Conservation (phyloP, 1,140 invertebrate genomes). For the Halictus rubicundus region DNA sequence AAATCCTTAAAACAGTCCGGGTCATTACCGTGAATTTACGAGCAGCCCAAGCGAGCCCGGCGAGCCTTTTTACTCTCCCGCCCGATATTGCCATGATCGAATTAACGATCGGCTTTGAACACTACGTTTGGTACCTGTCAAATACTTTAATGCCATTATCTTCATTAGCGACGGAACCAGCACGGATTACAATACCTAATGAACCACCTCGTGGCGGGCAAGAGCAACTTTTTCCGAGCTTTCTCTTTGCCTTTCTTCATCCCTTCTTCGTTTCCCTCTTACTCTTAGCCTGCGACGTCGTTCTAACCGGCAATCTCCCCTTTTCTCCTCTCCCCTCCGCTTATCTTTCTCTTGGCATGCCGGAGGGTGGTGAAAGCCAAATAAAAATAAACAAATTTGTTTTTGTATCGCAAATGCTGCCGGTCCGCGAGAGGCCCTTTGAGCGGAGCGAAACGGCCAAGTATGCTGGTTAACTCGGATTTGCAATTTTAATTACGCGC, state of each 20-base stretch:
- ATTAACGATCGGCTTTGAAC: constrained; percentile 73
- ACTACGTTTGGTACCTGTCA: constrained; percentile 73
- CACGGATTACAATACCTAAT: constrained; percentile 78
- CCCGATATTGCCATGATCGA: constrained; percentile 58
- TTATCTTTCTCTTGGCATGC: too few species aligned
- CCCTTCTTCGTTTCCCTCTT: constrained; percentile 21
- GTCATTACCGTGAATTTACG: constrained; percentile 58
- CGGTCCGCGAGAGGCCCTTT: constrained; percentile 66
- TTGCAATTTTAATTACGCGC: constrained; percentile 77
- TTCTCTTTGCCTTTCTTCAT: constrained; percentile 40
- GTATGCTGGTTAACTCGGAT: constrained; percentile 75
- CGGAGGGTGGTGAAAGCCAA: constrained; percentile 62
- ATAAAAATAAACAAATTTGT: constrained; percentile 78
- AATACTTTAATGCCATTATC: constrained; percentile 78
- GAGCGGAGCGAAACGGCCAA: constrained; percentile 69
- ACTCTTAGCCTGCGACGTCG: background rate
- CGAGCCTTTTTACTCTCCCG: constrained; percentile 55
- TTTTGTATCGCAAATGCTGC: constrained; percentile 76
- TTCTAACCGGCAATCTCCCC: constrained; percentile 34
- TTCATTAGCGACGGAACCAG: constrained; percentile 75
- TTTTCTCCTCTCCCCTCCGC: constrained; percentile 49
- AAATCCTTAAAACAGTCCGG: constrained; percentile 31
- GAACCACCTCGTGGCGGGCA: constrained; percentile 71
- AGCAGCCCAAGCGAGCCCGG: constrained; percentile 3
- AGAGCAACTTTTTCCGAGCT: constrained; percentile 71